Base-by-base conservation (phyloP, 2,113 vertebrate species). In the Dendrocopos noguchii region DNA sequence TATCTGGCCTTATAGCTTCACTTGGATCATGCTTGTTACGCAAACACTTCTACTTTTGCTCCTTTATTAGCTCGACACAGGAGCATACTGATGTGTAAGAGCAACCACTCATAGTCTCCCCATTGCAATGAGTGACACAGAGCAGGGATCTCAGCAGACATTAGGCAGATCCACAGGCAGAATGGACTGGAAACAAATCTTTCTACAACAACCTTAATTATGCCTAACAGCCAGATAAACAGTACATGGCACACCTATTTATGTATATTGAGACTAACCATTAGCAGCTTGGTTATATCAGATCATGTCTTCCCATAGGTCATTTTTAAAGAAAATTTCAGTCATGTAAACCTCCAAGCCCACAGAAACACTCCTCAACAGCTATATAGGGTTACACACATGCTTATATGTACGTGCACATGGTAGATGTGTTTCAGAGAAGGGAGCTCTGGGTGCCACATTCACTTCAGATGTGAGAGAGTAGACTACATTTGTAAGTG, bases 141-240 rank as follows among this genome's bases (percentile, higher is more conserved):
- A 93, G 18, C 95, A 96, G 89, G 36, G 60, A 91, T 80, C 72
- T 60, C 65, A 8, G 79, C 79, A 87, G 87, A 89, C 67, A 28
- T 57, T 77, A 84, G 60, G 31, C 79, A 92, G 91, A 87, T 52
- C 72, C 47, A 85, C 52, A 77, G 81, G 72, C 87, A 84, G 57
- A 89, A 68, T 11, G 57, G 93, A 83, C 13, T 87, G 81, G 68
- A 92, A 89, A 47, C 60, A 93, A 87, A 91, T 72, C 82, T 83
- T 94, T 92, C 89, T 85, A 53, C 65, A 92, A 60, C 84, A 60
- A 60, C 68, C 87, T 80, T 85, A 92, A 89, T 87, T 95, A 77
- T 65, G 72, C 34, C 1, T 50, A 87, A 89, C 19, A 87, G 63
- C 36, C 89, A 94, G 65, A 94, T 64, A 89, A 95, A 89, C 75